Conservation (phyloP, 2,888 invertebrate genomes). For the Entomobrya multifasciata region DNA sequence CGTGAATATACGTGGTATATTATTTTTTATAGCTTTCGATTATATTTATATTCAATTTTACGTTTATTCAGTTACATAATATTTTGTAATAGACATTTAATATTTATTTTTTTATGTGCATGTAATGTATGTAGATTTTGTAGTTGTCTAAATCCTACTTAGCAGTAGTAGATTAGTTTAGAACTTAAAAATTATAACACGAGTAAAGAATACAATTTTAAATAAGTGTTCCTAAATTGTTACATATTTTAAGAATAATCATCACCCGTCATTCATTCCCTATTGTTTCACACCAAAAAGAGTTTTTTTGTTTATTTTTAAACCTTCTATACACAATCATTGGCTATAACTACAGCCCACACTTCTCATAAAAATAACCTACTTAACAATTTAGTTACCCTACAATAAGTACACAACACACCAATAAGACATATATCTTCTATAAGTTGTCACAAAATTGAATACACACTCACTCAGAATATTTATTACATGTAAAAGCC, state of each 20-base stretch:
- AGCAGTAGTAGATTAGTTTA: background rate
- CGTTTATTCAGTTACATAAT: slow-evolving; percentile 24
- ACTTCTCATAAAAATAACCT: background rate
- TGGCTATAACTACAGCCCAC: background rate
- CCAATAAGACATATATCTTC: background rate
- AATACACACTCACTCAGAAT: background rate
- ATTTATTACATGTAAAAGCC: slow-evolving; percentile 44
- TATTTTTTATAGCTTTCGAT: too few species aligned
- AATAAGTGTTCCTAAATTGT: background rate
- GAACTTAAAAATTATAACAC: background rate
- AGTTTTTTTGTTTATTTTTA: background rate
- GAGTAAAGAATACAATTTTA: slow-evolving; percentile 5
- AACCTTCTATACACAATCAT: slow-evolving; percentile 15
- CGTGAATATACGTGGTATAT: too few species aligned
- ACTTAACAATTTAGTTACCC: too few species aligned
- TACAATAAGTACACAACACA: background rate
- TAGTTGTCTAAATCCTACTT: background rate
- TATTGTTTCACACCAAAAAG: slow-evolving; percentile 39
- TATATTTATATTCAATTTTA: slow-evolving; percentile 7
- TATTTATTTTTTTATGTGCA: background rate
- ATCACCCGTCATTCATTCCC: slow-evolving; percentile 71
- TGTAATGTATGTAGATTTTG: background rate
- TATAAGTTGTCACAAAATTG: background rate
- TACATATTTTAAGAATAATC: background rate
- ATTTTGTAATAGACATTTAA: background rate